phyloP scores from a whole-genome alignment of 2,888 invertebrate genomes.

The Drosophila paucipuncta region DNA sequence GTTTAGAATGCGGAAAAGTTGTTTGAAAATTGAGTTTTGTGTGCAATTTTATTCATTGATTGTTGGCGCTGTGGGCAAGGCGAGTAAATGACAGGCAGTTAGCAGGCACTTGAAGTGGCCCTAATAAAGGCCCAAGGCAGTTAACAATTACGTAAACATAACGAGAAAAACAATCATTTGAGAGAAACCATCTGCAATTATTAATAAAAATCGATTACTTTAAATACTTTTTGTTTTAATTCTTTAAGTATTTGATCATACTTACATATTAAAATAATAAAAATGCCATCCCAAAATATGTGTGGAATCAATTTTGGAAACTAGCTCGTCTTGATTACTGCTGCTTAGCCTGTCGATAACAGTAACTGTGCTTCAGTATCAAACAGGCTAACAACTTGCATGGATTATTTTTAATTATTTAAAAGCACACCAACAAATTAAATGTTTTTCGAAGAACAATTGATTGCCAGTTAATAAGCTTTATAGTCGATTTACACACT shows the following conservation, averaged over 20 bases:
- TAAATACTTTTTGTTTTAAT: neutral
- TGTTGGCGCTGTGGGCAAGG: slow-evolving; percentile 30
- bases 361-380: neutral
- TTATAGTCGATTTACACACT: slow-evolving; percentile 4
- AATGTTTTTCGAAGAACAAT: neutral
- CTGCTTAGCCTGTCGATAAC: neutral
- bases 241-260: neutral
- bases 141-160: slow-evolving; percentile 15
- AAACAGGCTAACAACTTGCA: neutral
- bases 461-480: neutral
- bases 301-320: neutral
- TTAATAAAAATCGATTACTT: neutral
- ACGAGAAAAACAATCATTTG: neutral
- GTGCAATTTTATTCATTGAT: slow-evolving; percentile 70
- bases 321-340: neutral
- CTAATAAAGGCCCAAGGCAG: slow-evolving; percentile 17
- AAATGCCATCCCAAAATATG: neutral
- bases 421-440: neutral
- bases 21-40: slow-evolving; percentile 71
- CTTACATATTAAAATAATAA: neutral
- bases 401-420: neutral
- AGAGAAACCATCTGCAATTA: neutral
- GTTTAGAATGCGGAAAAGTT: slow-evolving; percentile 76
- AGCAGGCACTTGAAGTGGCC: neutral
- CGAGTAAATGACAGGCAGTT: neutral